Evolutionary conservation across 2,113 vertebrate genomes (phyloP).

Genomic region (Megaceryle torquata): DNA sequence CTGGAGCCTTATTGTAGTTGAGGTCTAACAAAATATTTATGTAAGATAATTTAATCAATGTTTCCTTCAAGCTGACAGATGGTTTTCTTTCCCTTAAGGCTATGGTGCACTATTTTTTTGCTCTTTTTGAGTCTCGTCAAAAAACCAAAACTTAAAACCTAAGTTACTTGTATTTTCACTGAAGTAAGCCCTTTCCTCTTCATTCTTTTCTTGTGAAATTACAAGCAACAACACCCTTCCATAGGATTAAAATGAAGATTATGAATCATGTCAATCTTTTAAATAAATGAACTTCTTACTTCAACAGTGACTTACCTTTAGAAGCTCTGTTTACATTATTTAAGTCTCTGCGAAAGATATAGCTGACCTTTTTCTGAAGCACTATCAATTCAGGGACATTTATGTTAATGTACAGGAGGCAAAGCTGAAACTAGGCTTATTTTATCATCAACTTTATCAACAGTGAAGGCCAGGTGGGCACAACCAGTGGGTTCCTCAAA

Average conservation of each 20-base stretch:
- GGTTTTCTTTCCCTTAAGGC: slow-evolving; percentile 12
- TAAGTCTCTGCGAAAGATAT: neutral
- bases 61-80: slow-evolving; percentile 27
- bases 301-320: neutral
- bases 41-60: neutral
- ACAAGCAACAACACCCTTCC: neutral
- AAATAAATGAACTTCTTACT: neutral
- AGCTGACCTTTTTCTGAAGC: neutral
- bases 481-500: neutral
- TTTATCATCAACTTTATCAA: neutral
- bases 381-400: neutral
- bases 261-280: neutral
- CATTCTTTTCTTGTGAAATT: neutral
- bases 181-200: neutral
- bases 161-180: neutral
- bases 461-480: neutral
- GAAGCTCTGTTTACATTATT: neutral
- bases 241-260: neutral
- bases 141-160: neutral
- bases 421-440: neutral
- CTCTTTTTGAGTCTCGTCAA: neutral
- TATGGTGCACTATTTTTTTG: neutral
- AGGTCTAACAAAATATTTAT: neutral
- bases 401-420: neutral
- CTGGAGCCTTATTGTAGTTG: neutral